These are phyloP conservation scores for Buteo buteo DNA, from an alignment of 2,113 vertebrate genomes.

Conservation along the genomic window DNA sequence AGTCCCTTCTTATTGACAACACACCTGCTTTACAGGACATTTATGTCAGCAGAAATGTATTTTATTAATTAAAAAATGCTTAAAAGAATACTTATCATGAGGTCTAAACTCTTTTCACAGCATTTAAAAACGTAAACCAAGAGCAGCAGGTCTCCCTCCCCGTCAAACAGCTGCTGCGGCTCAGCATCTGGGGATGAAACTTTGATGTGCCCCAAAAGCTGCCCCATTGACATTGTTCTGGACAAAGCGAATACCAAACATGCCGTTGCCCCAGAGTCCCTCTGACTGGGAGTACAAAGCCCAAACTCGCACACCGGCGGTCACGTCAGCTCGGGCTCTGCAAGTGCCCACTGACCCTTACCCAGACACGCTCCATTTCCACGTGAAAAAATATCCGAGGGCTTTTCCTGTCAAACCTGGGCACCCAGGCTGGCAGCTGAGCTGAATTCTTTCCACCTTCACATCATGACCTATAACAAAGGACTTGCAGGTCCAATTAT, in stretches of 20 bases:
- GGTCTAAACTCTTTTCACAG: background rate
- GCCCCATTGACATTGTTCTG: accelerated
- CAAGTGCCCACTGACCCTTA: accelerated
- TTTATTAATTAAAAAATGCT: background rate
- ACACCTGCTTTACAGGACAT: background rate
- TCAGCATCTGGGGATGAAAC: background rate
- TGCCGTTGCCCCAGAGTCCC: accelerated
- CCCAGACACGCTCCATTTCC: background rate
- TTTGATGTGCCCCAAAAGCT: background rate
- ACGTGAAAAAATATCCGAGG: accelerated
- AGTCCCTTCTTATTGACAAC: background rate
- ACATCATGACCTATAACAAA: accelerated
- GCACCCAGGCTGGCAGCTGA: background rate
- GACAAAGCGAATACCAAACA: background rate
- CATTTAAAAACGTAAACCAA: background rate
- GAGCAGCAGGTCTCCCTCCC: background rate
- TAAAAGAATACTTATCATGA: accelerated
- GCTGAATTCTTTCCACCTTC: background rate
- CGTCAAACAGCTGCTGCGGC: background rate
- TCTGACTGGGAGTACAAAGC: background rate
- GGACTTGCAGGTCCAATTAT: accelerated
- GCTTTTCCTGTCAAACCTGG: background rate
- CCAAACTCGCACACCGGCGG: accelerated
- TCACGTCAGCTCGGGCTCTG: background rate
- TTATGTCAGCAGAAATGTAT: background rate